Base-by-base conservation (phyloP, 2,888 invertebrate species). In the Timandra comae region DNA sequence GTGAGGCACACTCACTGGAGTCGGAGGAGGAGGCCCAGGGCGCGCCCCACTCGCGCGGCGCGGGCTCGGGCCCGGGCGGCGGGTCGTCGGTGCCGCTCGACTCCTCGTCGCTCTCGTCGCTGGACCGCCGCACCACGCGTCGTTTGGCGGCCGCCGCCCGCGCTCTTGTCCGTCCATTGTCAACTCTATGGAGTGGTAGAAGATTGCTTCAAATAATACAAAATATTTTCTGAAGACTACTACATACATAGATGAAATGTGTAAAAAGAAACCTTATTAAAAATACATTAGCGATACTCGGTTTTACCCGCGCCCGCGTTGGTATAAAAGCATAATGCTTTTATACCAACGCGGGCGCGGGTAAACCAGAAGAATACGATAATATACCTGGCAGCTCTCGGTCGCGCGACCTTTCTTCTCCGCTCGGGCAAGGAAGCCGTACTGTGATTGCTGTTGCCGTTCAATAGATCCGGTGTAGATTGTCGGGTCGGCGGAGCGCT, bases 41-140 rank as follows among this genome's bases (percentile, higher is more conserved):
- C 49, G 86, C 86, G 58, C 86, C 86, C 86, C 86, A 86, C 56
- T 84, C 85, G 38, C 84, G 60, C 35, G 85, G 81, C 57, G 86
- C 80, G 32, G 82, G 81, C 58, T 79, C 82, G 22, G 85, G 84
- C 0, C 63, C 81, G 33, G 84, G 84, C 54, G 80, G 74, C 45
- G 80, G 74, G 64, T 84, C 85, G 63, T 84, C 85, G 7, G 77
- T 80, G 46, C 74, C 84, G 60, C 76, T 77, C 23, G 81, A 79
- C 63, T 84, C 84, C 54, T 82, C 84, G 49, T 84, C 84, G 58
- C 74, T 81, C 43, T 85, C 84, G 64, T 84, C 82, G 52, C 80
- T 82, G 24, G 84, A 84, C 30, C 76, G 74, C 38, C 79, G 74
- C 61, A 69, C 78, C 41, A 60, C 74, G 27, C 81, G 78, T 10